Base-by-base conservation (phyloP, 2,113 vertebrate genomes). In the Panthera tigris region DNA sequence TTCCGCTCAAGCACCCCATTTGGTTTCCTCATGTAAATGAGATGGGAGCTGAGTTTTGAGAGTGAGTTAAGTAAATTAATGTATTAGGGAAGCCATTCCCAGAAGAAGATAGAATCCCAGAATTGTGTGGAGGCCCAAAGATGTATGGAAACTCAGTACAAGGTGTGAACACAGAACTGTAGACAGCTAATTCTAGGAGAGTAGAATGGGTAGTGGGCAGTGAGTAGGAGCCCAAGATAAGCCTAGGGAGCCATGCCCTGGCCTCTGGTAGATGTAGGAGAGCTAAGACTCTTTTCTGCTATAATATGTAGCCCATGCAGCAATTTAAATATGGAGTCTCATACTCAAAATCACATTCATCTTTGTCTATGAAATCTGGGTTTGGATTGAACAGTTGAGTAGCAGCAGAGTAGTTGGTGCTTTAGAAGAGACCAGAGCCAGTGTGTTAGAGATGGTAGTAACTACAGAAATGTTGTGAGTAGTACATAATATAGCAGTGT, bases 191-290 rank as follows among this genome's bases (percentile, higher is more conserved):
- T 19, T 36, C 21, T 15, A 1, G 21, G 13, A 86, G 12, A 5
- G 0, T 3, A 50, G 2, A 61, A 29, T 79, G 14, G 3, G 3
- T 66, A 19, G 14, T 65, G 4, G 27, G 19, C 23, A 39, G 27
- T 41, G 39, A 50, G 31, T 2, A 13, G 15, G 9, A 12, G 18
- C 23, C 39, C 57, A n/a, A 73, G 73, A 41, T 25, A 12, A 23
- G 33, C 18, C 15, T 31, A 41, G 1, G 1, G 12, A 68, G 29
- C 10, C 52, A 25, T 4, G 5, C 21, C 0, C 1, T 3, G 4
- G 25, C 52, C 18, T 27, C 7, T 0, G 7, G 55, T 48, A 29
- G 3, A 5, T 3, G 9, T 25, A 23, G 0, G 19, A 19, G 0
- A 61, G 3, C 5, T 74, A 41, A 66, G 45, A 57, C 3, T 41